Evolutionary conservation across 2,113 vertebrate genomes (phyloP).

Genomic region (Engystomops pustulosus): DNA sequence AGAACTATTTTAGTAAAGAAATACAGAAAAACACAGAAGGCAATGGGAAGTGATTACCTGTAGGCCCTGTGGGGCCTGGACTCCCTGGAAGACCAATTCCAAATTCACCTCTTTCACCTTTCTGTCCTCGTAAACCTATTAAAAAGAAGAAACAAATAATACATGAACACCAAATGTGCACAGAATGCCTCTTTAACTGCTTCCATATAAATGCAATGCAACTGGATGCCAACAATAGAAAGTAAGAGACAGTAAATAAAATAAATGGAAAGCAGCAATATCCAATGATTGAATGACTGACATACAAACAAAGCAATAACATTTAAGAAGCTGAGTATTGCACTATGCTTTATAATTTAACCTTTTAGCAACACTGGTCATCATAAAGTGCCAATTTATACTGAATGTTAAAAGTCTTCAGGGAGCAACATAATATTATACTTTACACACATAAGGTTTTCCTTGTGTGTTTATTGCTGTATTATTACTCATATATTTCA

Average conservation of each 20-base stretch:
- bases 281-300: not conserved
- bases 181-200: conserved; percentile 16
- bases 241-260: not conserved
- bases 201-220: not conserved
- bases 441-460: not conserved
- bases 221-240: not conserved
- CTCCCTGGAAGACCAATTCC: conserved; percentile 89
- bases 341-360: not conserved
- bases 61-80: conserved; percentile 82
- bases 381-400: not conserved
- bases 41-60: conserved; percentile 78
- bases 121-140: conserved; percentile 94
- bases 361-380: not conserved
- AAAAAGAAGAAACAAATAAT: conserved; percentile 67
- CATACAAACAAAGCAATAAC: conserved; percentile 1
- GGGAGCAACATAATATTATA: not conserved
- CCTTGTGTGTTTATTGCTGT: not conserved
- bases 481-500: not conserved
- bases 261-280: not conserved
- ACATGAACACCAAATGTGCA: conserved; percentile 12
- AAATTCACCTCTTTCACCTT: conserved; percentile 95
- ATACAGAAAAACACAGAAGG: conserved; percentile 49
- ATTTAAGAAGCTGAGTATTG: not conserved
- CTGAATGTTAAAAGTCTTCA: not conserved
- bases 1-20: not conserved